phyloP scores from a whole-genome alignment of 2,888 invertebrate species.

The Stomorhina lunata region DNA sequence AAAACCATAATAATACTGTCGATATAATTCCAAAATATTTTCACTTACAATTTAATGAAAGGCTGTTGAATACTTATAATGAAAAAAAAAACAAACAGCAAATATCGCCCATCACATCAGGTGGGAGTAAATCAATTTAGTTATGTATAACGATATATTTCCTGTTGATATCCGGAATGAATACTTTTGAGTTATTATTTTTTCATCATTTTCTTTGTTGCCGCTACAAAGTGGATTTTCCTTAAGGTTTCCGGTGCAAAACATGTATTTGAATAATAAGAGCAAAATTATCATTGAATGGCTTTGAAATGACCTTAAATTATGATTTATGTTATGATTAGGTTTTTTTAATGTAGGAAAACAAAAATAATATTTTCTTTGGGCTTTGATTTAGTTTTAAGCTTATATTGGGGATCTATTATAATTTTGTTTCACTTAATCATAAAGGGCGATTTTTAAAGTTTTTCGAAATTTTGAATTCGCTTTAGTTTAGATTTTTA shows the following conservation, averaged over 20 bases:
- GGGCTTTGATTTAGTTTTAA: no score
- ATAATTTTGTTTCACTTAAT: no score
- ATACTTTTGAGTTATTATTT: neutral
- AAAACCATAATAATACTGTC: neutral
- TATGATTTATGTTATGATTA: conserved; percentile 2
- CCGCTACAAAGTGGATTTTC: neutral
- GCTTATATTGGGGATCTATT: no score
- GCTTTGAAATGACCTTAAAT: conserved; percentile 27
- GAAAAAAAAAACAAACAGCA: no score
- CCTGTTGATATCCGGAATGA: conserved; percentile 27
- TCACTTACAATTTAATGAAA: neutral
- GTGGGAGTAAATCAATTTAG: conserved; percentile 58
- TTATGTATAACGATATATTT: conserved; percentile 41
- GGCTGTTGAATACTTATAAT: neutral
- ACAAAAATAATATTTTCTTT: neutral
- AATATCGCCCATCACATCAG: conserved; percentile 33
- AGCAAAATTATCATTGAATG: conserved; percentile 8
- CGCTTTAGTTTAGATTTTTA: no score
- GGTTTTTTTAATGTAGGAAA: neutral
- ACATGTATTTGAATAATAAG: neutral
- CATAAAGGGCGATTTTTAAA: no score
- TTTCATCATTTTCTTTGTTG: neutral
- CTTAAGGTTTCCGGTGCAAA: conserved; percentile 34
- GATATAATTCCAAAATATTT: conserved; percentile 5
- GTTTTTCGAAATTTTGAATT: no score